phyloP scores from a whole-genome alignment of 2,113 vertebrate species.

The Hyperopisus bebe region DNA sequence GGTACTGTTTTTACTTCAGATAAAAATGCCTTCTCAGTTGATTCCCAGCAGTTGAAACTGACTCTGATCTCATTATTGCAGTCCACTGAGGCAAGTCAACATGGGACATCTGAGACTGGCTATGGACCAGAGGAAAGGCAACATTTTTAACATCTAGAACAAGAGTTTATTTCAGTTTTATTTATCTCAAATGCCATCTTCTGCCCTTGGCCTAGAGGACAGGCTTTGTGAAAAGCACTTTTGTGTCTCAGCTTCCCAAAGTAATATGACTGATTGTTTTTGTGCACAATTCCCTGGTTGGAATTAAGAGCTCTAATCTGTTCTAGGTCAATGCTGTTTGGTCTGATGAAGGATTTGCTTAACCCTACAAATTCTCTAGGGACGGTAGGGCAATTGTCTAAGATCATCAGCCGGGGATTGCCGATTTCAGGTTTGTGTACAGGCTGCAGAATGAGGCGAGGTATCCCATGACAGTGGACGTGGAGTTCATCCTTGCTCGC shows the following conservation, averaged over 20 bases:
- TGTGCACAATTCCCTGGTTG: not conserved
- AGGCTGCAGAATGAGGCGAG: not conserved
- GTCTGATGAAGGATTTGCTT: not conserved
- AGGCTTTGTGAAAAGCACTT: not conserved
- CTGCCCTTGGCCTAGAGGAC: not conserved
- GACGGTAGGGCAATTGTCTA: not conserved
- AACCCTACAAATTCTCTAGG: not conserved
- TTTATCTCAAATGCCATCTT: not conserved
- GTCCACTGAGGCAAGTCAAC: not conserved
- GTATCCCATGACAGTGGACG: no score
- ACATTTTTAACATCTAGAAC: not conserved
- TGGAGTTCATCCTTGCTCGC: not conserved
- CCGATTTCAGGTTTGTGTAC: not conserved
- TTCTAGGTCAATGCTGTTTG: not conserved
- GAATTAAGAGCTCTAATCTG: not conserved
- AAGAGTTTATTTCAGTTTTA: not conserved
- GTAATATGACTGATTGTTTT: conserved; percentile 10
- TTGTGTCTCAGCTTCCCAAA: not conserved
- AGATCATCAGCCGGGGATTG: not conserved
- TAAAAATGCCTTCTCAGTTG: not conserved
- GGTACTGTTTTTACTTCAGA: not conserved
- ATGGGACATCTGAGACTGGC: not conserved
- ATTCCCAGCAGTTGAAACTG: not conserved
- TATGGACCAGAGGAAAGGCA: not conserved
- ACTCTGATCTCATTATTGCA: not conserved